Conservation (phyloP, 1,140 invertebrate genomes). For the Drosophila leontia region DNA sequence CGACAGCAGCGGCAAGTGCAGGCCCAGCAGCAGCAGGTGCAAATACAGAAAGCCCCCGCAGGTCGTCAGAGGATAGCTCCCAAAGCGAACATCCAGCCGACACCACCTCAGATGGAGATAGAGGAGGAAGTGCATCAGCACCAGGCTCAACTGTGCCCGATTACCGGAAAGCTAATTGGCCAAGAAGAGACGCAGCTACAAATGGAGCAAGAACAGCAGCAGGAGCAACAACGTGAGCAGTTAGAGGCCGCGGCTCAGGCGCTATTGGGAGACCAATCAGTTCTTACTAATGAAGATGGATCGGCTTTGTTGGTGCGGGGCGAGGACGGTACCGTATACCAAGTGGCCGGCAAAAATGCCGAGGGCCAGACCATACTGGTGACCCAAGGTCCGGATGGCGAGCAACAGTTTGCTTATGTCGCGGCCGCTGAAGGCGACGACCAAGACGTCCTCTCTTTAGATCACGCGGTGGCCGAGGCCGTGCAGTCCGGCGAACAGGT, state of each 20-base stretch:
- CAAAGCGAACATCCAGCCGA: slow-evolving; percentile 18
- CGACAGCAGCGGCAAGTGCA: slow-evolving; percentile 63
- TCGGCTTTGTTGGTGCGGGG: slow-evolving; percentile 88
- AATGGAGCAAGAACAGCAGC: slow-evolving; percentile 79
- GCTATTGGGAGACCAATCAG: slow-evolving; percentile 74
- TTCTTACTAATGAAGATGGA: slow-evolving; percentile 83
- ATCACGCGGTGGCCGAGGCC: slow-evolving; percentile 88
- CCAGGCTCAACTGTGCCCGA: slow-evolving; percentile 77
- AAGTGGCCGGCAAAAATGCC: slow-evolving; percentile 91
- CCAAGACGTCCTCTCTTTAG: slow-evolving; percentile 87
- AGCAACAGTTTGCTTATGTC: slow-evolving; percentile 90
- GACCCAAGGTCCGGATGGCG: slow-evolving; percentile 89
- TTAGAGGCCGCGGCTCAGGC: slow-evolving; percentile 69
- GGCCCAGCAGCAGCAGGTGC: slow-evolving; percentile 54
- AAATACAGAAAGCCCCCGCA: slow-evolving; percentile 58
- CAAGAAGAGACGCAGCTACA: slow-evolving; percentile 80
- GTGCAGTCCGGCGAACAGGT: slow-evolving; percentile 58
- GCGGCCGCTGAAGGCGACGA: slow-evolving; percentile 88
- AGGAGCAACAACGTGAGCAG: slow-evolving; percentile 74
- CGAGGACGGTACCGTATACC: slow-evolving; percentile 87
- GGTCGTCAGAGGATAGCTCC: slow-evolving; percentile 59
- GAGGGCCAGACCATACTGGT: slow-evolving; percentile 90
- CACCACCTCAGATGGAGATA: slow-evolving; percentile 53
- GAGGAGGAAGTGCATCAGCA: slow-evolving; percentile 67
- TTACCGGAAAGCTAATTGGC: slow-evolving; percentile 77